phyloP scores from a whole-genome alignment of 2,888 invertebrate genomes.

The Rhorus exstirpatorius region DNA sequence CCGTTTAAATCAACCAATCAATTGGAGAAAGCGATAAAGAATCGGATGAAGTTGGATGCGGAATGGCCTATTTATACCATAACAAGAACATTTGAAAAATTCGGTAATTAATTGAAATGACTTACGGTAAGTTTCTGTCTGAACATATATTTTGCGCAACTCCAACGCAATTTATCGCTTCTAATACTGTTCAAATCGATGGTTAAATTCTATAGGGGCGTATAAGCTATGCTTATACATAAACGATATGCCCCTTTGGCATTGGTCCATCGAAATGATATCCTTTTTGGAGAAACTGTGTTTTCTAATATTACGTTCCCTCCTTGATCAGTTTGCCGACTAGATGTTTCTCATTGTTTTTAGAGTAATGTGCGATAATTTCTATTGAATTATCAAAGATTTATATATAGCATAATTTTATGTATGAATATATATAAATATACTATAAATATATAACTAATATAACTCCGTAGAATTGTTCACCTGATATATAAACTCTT shows the following conservation, averaged over 20 bases:
- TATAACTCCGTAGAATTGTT: constrained; percentile 20
- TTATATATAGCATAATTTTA: too few species aligned
- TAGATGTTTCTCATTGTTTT: background rate
- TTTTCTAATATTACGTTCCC: constrained; percentile 15
- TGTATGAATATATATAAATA: too few species aligned
- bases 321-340: constrained; percentile 1
- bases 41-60: constrained; percentile 19
- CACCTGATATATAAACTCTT: constrained; percentile 14
- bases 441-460: constrained; percentile 12
- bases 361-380: constrained; percentile 12
- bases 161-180: constrained; percentile 8
- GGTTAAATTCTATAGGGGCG: too few species aligned
- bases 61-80: constrained; percentile 35
- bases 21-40: constrained; percentile 42
- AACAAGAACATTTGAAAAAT: constrained; percentile 41
- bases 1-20: constrained; percentile 38
- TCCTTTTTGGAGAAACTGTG: constrained; percentile 3
- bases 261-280: too few species aligned
- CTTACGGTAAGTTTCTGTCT: constrained; percentile 14
- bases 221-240: too few species aligned
- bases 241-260: too few species aligned
- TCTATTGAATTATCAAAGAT: too few species aligned
- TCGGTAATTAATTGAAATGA: constrained; percentile 38
- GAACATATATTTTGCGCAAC: constrained; percentile 5
- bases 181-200: constrained; percentile 14